phyloP scores from a whole-genome alignment of 2,888 invertebrate species.

The Venusia cambrica region DNA sequence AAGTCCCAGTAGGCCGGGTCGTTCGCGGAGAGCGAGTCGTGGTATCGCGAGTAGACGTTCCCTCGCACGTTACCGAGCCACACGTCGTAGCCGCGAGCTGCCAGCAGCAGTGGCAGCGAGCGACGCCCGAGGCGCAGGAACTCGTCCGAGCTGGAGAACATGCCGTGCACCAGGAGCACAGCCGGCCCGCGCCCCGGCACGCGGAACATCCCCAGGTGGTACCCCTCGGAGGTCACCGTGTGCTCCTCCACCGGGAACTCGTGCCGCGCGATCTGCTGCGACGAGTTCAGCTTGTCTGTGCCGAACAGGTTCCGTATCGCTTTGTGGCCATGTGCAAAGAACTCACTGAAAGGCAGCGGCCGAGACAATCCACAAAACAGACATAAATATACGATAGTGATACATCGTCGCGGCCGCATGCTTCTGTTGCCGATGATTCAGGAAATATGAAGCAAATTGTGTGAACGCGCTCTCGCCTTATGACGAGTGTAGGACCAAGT shows the following conservation, averaged over 20 bases:
- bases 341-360: too few species aligned
- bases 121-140: slow-evolving; percentile 83
- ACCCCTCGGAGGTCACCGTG: slow-evolving; percentile 30
- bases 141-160: slow-evolving; percentile 84
- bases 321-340: too few species aligned
- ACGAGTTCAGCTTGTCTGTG: slow-evolving; percentile 23
- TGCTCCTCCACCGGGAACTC: slow-evolving; percentile 25
- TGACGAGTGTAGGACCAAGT: too few species aligned
- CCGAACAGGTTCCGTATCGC: too few species aligned
- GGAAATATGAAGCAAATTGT: too few species aligned
- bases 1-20: slow-evolving; percentile 78
- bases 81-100: slow-evolving; percentile 82
- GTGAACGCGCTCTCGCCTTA: too few species aligned
- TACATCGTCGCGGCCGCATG: too few species aligned
- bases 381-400: too few species aligned
- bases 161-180: slow-evolving; percentile 87
- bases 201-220: slow-evolving; percentile 28
- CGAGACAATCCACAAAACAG: too few species aligned
- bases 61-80: slow-evolving; percentile 91
- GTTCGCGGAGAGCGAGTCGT: slow-evolving; percentile 49
- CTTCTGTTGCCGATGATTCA: too few species aligned
- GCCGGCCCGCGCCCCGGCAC: slow-evolving; percentile 41
- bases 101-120: slow-evolving; percentile 78
- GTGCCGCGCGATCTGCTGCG: slow-evolving; percentile 24
- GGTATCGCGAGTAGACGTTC: slow-evolving; percentile 80